Conservation (phyloP, 2,888 invertebrate genomes). For the Mimas tiliae region DNA sequence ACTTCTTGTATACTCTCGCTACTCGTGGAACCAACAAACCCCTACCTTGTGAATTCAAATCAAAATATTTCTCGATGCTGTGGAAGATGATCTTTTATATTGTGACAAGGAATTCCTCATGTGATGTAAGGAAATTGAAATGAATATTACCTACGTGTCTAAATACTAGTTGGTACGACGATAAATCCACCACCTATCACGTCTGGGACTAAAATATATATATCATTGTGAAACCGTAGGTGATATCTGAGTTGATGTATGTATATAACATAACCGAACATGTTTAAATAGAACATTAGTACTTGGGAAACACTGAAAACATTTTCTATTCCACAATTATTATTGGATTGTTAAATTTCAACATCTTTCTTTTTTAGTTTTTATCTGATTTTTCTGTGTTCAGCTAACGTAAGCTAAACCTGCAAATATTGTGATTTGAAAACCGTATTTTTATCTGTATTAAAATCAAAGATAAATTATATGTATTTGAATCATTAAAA, state of each 20-base stretch:
- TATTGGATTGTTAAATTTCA: neutral
- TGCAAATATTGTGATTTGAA: no score
- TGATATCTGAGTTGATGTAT: slow-evolving; percentile 9
- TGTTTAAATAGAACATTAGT: slow-evolving; percentile 12
- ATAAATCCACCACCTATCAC: slow-evolving; percentile 21
- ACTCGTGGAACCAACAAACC: no score
- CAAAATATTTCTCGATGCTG: no score
- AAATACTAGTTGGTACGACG: slow-evolving; percentile 9
- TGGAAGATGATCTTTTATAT: no score
- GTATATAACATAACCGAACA: neutral
- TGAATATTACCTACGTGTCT: slow-evolving; percentile 13
- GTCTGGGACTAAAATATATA: slow-evolving; percentile 18
- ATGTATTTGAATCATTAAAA: no score
- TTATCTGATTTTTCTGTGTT: no score
- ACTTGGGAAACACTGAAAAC: slow-evolving; percentile 2
- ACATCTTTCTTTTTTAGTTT: neutral
- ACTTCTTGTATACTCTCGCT: neutral
- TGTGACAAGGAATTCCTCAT: no score
- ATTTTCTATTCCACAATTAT: neutral
- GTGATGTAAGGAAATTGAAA: slow-evolving; percentile 6
- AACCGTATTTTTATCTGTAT: no score
- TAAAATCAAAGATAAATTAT: no score
- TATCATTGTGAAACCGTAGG: slow-evolving; percentile 17
- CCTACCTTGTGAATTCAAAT: no score
- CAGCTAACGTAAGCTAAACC: no score